Conservation (phyloP, 2,797 vertebrate genomes). For the Melanotaenia maccullochi region DNA sequence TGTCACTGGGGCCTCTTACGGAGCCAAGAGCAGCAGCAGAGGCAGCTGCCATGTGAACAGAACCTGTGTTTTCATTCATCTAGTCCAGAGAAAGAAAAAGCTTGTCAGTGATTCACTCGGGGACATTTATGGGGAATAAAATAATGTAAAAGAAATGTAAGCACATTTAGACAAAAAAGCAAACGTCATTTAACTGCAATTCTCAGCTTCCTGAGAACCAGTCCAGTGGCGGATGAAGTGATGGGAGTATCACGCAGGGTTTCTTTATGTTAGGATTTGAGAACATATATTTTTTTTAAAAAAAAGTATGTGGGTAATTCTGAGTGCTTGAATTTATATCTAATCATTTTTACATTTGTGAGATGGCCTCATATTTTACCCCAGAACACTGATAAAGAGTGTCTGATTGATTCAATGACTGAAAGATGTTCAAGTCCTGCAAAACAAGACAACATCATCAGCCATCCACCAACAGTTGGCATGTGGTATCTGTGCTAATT, state of each 20-base stretch:
- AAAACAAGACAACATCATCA: not conserved
- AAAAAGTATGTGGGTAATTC: slow-evolving; percentile 34
- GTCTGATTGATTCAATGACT: too few relatives aligned
- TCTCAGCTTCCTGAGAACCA: slow-evolving; percentile 9
- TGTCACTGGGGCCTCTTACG: slow-evolving; percentile 46
- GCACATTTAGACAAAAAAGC: slow-evolving; percentile 22
- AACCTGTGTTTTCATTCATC: slow-evolving; percentile 66
- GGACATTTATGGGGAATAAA: slow-evolving; percentile 30
- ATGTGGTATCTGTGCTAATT: not conserved
- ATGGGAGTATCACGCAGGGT: slow-evolving; percentile 12
- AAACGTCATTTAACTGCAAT: slow-evolving; percentile 19
- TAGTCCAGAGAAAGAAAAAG: slow-evolving; percentile 18
- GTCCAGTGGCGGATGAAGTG: slow-evolving; percentile 8
- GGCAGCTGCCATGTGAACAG: slow-evolving; percentile 53
- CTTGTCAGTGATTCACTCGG: slow-evolving; percentile 18
- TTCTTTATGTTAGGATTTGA: not conserved
- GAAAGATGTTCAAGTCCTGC: too few relatives aligned
- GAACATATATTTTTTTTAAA: slow-evolving; percentile 16
- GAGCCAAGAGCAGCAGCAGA: slow-evolving; percentile 48
- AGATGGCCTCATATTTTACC: not conserved
- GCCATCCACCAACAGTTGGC: not conserved
- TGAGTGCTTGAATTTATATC: too few relatives aligned
- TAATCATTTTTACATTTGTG: too few relatives aligned
- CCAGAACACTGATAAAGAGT: too few relatives aligned
- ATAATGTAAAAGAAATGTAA: slow-evolving; percentile 17